A percentile compares a stretch with the other conserved stretches of the same genome.
These are phyloP conservation scores for Synaphobranchus kaupii DNA, from an alignment of 2,797 vertebrate genomes.

Conservation along the genomic window DNA sequence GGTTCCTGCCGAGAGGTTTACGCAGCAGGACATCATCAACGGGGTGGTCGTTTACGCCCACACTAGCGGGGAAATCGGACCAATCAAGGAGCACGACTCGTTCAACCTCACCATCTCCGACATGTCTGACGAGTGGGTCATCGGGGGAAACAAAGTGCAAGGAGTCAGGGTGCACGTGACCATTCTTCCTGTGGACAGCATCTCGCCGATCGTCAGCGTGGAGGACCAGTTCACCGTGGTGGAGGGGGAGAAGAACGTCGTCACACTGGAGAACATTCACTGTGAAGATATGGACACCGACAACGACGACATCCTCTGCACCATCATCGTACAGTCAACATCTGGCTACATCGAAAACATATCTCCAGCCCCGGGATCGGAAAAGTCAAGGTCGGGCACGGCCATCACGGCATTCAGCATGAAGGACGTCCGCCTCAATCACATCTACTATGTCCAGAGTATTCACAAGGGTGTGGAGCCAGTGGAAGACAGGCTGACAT, in stretches of 20 bases:
- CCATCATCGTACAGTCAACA: constrained; percentile 78
- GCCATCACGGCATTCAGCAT: constrained; percentile 85
- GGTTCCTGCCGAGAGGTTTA: constrained; percentile 75
- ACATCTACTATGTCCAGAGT: constrained; percentile 85
- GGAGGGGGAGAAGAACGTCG: constrained; percentile 82
- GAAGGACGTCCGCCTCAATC: constrained; percentile 73
- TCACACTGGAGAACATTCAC: constrained; percentile 77
- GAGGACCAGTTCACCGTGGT: constrained; percentile 72
- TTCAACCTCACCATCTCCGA: constrained; percentile 84
- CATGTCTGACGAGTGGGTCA: constrained; percentile 77
- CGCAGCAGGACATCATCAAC: constrained; percentile 82
- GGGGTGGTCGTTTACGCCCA: constrained; percentile 79
- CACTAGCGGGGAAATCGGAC: constrained; percentile 83
- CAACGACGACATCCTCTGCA: constrained; percentile 82
- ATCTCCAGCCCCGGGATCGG: constrained; percentile 79
- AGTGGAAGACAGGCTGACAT: constrained; percentile 80
- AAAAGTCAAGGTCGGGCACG: constrained; percentile 78
- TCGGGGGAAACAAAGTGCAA: constrained; percentile 79
- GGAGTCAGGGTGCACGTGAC: constrained; percentile 79
- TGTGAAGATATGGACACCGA: constrained; percentile 81
- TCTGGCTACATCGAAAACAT: constrained; percentile 88
- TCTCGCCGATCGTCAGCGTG: constrained; percentile 74
- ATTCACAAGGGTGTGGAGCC: constrained; percentile 86
- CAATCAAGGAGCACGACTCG: constrained; percentile 73
- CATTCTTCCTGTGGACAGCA: constrained; percentile 82